Conservation (phyloP, 2,888 invertebrate species). For the Hymenopus coronatus region DNA sequence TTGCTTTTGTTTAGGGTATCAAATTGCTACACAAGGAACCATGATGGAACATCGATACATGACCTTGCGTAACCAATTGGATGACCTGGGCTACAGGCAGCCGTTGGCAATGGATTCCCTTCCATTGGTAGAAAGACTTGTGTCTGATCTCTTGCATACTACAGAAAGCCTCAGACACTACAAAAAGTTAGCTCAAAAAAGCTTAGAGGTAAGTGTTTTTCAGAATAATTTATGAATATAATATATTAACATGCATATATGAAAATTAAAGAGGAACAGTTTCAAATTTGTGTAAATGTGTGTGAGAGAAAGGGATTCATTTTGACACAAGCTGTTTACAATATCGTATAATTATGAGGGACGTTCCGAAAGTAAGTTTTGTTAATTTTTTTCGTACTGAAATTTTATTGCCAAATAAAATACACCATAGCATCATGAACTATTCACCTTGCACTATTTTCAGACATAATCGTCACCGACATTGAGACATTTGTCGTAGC, state of each 20-base stretch:
- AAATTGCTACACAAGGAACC: background rate
- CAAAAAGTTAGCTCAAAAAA: conserved; percentile 70
- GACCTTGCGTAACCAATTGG: conserved; percentile 67
- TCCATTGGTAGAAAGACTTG: conserved; percentile 73
- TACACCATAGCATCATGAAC: too few relatives aligned
- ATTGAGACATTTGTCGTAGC: too few relatives aligned
- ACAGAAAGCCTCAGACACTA: conserved; percentile 84
- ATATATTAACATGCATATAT: background rate
- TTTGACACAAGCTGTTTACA: too few relatives aligned
- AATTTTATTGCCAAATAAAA: too few relatives aligned
- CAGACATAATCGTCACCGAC: too few relatives aligned
- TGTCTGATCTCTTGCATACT: conserved; percentile 81
- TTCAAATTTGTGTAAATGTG: background rate
- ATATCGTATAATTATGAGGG: too few relatives aligned
- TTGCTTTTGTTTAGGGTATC: background rate
- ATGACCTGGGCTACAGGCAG: conserved; percentile 79
- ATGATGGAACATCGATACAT: conserved; percentile 41
- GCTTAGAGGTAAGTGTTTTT: conserved; percentile 54
- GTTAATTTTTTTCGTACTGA: too few relatives aligned
- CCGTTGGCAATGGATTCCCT: conserved; percentile 71
- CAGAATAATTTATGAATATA: background rate
- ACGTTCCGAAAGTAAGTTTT: too few relatives aligned
- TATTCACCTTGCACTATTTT: too few relatives aligned
- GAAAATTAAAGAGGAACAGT: background rate
- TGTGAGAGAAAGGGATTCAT: too few relatives aligned